Conservation (phyloP, 2,888 invertebrate genomes). For the Stratiomys singularior region DNA sequence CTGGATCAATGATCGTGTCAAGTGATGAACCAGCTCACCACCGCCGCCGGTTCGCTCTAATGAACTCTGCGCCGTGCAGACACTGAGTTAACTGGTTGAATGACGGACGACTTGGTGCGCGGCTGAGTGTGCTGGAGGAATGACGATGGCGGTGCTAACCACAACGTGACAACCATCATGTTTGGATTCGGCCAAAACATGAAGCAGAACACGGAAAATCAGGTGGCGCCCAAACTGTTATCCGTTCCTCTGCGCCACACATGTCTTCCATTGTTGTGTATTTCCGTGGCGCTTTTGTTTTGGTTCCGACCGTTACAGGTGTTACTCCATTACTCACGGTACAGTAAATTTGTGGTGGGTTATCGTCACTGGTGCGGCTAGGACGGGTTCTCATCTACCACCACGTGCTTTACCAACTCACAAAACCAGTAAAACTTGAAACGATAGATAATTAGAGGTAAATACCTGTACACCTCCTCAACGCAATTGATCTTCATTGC, state of each 20-base stretch:
- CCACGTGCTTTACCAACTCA: slow-evolving; percentile 33
- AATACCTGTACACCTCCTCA: slow-evolving; percentile 25
- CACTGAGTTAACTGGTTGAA: slow-evolving; percentile 9
- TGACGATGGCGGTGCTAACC: neutral
- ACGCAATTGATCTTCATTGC: slow-evolving; percentile 29
- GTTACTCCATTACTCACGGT: slow-evolving; percentile 15
- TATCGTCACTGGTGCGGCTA: slow-evolving; percentile 23
- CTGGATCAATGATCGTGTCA: slow-evolving; percentile 40
- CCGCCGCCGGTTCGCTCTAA: neutral
- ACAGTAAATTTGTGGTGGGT: slow-evolving; percentile 25
- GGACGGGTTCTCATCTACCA: neutral
- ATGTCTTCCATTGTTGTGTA: slow-evolving; percentile 2
- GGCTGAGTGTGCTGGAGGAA: neutral
- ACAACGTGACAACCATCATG: slow-evolving; percentile 26
- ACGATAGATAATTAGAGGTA: slow-evolving; percentile 44
- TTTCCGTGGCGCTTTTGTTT: neutral
- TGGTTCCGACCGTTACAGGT: neutral
- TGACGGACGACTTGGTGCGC: neutral
- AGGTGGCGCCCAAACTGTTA: slow-evolving; percentile 36
- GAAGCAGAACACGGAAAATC: slow-evolving; percentile 1
- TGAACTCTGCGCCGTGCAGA: slow-evolving; percentile 12
- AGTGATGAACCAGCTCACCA: no score
- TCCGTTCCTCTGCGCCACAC: slow-evolving; percentile 3
- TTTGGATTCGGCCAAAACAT: slow-evolving; percentile 20
- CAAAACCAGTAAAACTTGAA: slow-evolving; percentile 42